phyloP scores from a whole-genome alignment of 2,888 invertebrate genomes.

The Hipparchia semele region DNA sequence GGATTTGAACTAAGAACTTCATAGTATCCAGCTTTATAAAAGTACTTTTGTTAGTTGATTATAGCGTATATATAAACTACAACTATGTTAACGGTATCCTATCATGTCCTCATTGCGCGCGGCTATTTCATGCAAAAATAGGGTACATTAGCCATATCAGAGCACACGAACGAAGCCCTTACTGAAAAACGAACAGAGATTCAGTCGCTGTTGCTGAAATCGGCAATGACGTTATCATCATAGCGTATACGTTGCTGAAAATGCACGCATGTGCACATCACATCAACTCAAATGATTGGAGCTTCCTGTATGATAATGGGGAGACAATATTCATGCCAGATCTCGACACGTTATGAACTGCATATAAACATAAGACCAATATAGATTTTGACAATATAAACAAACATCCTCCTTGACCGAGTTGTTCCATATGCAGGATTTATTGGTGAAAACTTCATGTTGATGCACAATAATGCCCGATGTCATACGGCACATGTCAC shows the following conservation, averaged over 20 bases:
- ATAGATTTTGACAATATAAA: not conserved
- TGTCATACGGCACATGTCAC: not conserved
- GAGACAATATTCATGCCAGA: not conserved
- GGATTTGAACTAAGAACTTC: not conserved
- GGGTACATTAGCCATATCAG: too few relatives aligned
- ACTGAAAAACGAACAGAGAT: too few relatives aligned
- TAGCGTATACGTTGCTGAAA: conserved; percentile 12
- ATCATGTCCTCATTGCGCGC: too few relatives aligned
- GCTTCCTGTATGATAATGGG: not conserved
- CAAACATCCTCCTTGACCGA: not conserved
- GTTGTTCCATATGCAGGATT: too few relatives aligned
- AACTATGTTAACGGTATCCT: too few relatives aligned
- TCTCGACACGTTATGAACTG: not conserved
- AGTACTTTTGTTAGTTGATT: conserved; percentile 11
- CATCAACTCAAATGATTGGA: not conserved
- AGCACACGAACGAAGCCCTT: too few relatives aligned
- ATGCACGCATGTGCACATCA: conserved; percentile 3
- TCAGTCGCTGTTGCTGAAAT: too few relatives aligned
- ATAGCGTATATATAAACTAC: not conserved
- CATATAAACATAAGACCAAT: not conserved
- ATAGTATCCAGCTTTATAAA: conserved; percentile 13
- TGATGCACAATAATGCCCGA: too few relatives aligned
- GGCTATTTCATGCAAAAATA: too few relatives aligned
- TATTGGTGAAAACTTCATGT: too few relatives aligned
- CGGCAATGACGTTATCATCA: not conserved